Evolutionary conservation across 2,888 invertebrate genomes (phyloP).

Genomic region (Catotricha subobsoleta): DNA sequence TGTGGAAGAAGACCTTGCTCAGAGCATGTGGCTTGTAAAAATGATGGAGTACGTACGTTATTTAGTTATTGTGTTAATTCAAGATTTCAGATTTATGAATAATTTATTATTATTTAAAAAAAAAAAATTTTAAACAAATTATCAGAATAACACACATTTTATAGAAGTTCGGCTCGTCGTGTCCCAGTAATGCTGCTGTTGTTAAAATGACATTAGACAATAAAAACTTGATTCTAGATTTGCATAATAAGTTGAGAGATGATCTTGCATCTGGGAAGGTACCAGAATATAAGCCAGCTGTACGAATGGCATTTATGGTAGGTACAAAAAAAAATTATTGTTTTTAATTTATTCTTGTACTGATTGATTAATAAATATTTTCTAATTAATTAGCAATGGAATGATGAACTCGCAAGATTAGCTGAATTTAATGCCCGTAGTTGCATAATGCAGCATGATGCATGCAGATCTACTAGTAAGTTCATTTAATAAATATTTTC

Average conservation of each 20-base stretch:
- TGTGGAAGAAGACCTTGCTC: no score
- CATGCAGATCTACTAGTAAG: neutral
- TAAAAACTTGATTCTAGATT: neutral
- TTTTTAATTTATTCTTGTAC: neutral
- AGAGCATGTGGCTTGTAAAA: no score
- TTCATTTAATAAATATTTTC: neutral
- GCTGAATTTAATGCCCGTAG: neutral
- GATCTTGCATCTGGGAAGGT: neutral
- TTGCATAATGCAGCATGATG: neutral
- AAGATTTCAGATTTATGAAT: no score
- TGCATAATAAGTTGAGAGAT: neutral
- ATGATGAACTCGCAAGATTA: neutral
- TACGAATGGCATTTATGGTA: neutral
- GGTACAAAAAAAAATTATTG: neutral
- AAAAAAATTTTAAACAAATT: no score
- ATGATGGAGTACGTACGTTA: no score
- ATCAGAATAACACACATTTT: no score
- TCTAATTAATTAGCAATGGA: neutral
- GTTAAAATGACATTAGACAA: neutral
- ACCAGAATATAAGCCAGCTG: neutral
- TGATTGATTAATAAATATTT: neutral
- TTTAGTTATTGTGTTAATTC: no score
- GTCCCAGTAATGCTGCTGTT: neutral
- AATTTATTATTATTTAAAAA: no score
- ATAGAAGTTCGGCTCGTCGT: no score